Conservation (phyloP, 2,888 invertebrate genomes). For the Buathra laborator region DNA sequence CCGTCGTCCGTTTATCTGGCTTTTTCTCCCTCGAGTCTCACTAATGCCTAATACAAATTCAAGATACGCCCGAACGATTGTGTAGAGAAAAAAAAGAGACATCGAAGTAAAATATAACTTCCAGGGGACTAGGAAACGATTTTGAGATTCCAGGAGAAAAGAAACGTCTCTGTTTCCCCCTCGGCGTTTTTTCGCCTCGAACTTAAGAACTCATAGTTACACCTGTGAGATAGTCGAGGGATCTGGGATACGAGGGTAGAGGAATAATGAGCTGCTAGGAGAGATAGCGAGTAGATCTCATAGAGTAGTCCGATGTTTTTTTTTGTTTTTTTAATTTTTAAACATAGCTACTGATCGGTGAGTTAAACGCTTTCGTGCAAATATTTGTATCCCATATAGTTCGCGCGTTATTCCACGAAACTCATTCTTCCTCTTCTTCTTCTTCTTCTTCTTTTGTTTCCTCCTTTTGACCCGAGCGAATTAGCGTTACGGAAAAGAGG, state of each 20-base stretch:
- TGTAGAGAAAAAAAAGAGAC: slow-evolving; percentile 23
- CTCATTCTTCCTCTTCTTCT: slow-evolving; percentile 19
- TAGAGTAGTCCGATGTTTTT: neutral
- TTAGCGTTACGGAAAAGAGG: neutral
- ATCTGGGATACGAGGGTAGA: slow-evolving; percentile 25
- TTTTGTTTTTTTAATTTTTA: neutral
- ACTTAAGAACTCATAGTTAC: slow-evolving; percentile 21
- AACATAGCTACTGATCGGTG: slow-evolving; percentile 40
- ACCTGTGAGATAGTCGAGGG: slow-evolving; percentile 55
- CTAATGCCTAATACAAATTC: slow-evolving; percentile 71
- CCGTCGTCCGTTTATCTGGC: slow-evolving; percentile 18
- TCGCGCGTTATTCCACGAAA: slow-evolving; percentile 39
- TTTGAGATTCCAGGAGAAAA: slow-evolving; percentile 51
- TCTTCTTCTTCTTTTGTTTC: slow-evolving; percentile 37
- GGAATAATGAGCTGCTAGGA: slow-evolving; percentile 39
- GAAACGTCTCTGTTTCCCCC: slow-evolving; percentile 55
- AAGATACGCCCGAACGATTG: slow-evolving; percentile 65
- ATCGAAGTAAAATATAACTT: slow-evolving; percentile 16
- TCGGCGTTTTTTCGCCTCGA: slow-evolving; percentile 29
- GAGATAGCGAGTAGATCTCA: neutral
- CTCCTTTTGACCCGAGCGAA: neutral
- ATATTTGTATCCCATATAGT: slow-evolving; percentile 48
- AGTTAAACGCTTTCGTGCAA: slow-evolving; percentile 47
- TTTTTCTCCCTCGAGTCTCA: slow-evolving; percentile 50
- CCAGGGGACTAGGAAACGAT: slow-evolving; percentile 49